Evolutionary conservation across 2,113 vertebrate species (phyloP).

Genomic region (Hystrix brachyura): DNA sequence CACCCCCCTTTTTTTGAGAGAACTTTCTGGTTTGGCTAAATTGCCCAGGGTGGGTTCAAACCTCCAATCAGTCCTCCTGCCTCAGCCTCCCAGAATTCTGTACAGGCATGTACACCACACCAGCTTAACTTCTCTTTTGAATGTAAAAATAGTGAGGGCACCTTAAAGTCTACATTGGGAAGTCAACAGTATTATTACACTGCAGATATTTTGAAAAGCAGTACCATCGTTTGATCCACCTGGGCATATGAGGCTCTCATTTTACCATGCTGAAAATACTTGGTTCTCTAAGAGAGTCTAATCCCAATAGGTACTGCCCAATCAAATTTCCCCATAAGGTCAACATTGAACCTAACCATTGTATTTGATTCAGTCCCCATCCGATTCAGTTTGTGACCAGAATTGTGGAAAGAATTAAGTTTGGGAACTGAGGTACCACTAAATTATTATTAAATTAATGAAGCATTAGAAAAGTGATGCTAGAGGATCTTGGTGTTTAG

Average conservation of each 20-base stretch:
- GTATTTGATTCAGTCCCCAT: neutral
- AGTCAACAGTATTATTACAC: neutral
- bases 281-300: neutral
- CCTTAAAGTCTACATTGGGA: neutral
- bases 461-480: neutral
- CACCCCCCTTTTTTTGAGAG: neutral
- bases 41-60: neutral
- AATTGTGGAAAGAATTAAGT: neutral
- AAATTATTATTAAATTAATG: neutral
- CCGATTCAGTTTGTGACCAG: neutral
- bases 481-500: neutral
- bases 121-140: neutral
- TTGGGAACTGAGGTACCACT: neutral
- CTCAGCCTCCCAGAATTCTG: neutral
- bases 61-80: neutral
- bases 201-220: neutral
- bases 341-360: neutral
- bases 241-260: neutral
- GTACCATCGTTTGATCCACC: neutral
- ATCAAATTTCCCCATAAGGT: neutral
- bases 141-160: neutral
- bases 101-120: neutral
- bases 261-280: neutral
- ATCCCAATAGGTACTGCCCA: neutral
- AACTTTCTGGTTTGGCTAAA: neutral